These are phyloP conservation scores for Tholera decimalis DNA, from an alignment of 2,888 invertebrate genomes.

Conservation along the genomic window DNA sequence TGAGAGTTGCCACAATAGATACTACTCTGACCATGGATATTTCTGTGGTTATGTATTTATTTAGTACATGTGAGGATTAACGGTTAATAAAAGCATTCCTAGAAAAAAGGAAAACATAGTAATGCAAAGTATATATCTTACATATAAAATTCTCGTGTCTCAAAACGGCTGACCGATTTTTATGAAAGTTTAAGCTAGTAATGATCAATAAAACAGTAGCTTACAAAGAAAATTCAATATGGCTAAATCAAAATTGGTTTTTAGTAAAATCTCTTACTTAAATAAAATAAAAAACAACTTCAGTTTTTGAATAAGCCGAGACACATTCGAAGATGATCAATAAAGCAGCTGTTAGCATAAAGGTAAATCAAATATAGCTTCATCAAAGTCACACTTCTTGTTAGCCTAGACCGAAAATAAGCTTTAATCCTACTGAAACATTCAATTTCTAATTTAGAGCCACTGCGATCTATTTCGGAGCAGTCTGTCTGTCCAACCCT, in stretches of 20 bases:
- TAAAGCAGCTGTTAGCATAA: not conserved
- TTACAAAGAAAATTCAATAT: too few species aligned
- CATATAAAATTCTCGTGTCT: too few species aligned
- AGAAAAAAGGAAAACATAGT: too few species aligned
- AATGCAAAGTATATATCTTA: too few species aligned
- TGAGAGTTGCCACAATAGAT: conserved; percentile 4
- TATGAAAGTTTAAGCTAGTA: too few species aligned
- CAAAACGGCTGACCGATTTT: too few species aligned
- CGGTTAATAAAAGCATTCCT: too few species aligned
- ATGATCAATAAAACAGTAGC: too few species aligned
- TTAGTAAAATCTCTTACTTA: too few species aligned
- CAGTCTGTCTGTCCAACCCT: conserved; percentile 23
- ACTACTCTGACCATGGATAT: conserved; percentile 6
- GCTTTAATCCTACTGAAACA: conserved; percentile 9
- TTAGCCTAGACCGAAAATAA: not conserved
- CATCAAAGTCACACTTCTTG: not conserved
- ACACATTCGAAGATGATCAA: not conserved
- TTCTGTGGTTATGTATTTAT: conserved; percentile 21
- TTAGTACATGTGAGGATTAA: too few species aligned
- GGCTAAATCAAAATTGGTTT: too few species aligned
- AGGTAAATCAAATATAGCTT: not conserved
- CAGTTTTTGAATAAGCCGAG: conserved; percentile 5
- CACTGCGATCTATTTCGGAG: conserved; percentile 38
- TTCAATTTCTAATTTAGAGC: conserved; percentile 25
- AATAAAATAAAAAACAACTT: too few species aligned